Evolutionary conservation across 2,113 vertebrate genomes (phyloP), one percentile per base, ranked within the genome.

Genomic region (Myotis lucifugus): DNA sequence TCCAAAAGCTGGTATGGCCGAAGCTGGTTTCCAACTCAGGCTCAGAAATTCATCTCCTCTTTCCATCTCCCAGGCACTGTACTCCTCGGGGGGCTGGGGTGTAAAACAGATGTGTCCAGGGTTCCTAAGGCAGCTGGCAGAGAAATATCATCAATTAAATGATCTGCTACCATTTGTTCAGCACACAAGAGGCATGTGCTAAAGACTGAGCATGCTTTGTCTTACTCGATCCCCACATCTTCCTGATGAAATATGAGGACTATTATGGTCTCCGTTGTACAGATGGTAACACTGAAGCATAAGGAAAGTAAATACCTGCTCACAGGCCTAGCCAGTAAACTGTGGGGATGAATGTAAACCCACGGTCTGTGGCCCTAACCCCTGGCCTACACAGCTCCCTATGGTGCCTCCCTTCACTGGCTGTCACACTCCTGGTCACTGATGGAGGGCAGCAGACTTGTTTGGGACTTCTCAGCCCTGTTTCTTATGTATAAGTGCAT

Each of bases 61-160:
- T 85, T 67, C 74, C 19, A 4, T 67, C 76, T 89, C 77, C 66
- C 78, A 85, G 86, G 46, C 29, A 54, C 56, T 54, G 42, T 19
- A 46, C 73, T 79, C 48, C 34, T 90, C 78, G 72, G 27, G 66
- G 50, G 0, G 17, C 17, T 18, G 66, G 50, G 0, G 17, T 27
- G 21, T 48, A 74, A 78, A 67, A 37, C 34, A 40, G 61, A 83
- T 56, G 52, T 15, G n/a, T 25, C 23, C 54, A 54, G 66, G 82
- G 64, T 94, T 88, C 54, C 78, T 77, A 66, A 93, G 81, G 72
- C 37, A 85, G 50, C 54, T 73, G 50, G n/a, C 48, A 88, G 77
- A 93, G 76, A 82, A 88, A 87, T 64, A 32, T 84, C 56, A 88
- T 93, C 81, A 81, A 27, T 85, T 79, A 72, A 70, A 59, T 74